These are phyloP conservation scores for Pseudochaenichthys georgianus DNA, from an alignment of 2,797 vertebrate species.

Conservation along the genomic window DNA sequence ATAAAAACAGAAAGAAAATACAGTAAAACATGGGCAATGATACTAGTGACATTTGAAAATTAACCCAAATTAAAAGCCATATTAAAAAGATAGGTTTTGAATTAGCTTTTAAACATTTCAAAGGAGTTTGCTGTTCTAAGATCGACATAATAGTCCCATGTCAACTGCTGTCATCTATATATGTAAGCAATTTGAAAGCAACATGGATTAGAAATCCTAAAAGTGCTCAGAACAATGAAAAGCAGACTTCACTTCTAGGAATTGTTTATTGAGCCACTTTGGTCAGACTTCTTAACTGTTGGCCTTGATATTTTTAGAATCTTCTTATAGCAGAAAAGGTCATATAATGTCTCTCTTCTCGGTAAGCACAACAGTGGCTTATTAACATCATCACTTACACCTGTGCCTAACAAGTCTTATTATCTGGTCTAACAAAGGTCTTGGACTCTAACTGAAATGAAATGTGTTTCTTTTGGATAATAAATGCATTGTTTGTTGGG, in stretches of 20 bases:
- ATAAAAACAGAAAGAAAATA: too few relatives aligned
- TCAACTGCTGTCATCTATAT: not conserved
- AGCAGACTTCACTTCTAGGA: not conserved
- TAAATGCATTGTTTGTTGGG: not conserved
- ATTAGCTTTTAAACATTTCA: too few relatives aligned
- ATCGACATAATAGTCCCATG: not conserved
- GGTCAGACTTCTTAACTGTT: not conserved
- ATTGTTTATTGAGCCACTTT: not conserved
- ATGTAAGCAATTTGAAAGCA: not conserved
- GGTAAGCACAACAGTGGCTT: not conserved
- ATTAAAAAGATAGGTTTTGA: too few relatives aligned
- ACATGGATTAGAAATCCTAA: not conserved
- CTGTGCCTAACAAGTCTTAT: not conserved
- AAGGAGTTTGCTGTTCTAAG: too few relatives aligned
- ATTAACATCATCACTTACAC: not conserved
- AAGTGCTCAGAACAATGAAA: not conserved
- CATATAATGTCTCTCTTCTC: not conserved
- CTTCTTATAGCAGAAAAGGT: not conserved
- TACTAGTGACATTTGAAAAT: too few relatives aligned
- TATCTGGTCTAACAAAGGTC: not conserved
- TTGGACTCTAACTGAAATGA: not conserved
- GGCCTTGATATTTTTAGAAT: not conserved
- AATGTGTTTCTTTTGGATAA: constrained; percentile 1
- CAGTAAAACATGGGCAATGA: too few relatives aligned
- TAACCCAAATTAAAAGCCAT: too few relatives aligned